Percentiles rank a stretch among this genome's conserved stretches.
These are phyloP conservation scores for Chrysodeixis includens DNA, from an alignment of 2,888 invertebrate species.

Conservation along the genomic window DNA sequence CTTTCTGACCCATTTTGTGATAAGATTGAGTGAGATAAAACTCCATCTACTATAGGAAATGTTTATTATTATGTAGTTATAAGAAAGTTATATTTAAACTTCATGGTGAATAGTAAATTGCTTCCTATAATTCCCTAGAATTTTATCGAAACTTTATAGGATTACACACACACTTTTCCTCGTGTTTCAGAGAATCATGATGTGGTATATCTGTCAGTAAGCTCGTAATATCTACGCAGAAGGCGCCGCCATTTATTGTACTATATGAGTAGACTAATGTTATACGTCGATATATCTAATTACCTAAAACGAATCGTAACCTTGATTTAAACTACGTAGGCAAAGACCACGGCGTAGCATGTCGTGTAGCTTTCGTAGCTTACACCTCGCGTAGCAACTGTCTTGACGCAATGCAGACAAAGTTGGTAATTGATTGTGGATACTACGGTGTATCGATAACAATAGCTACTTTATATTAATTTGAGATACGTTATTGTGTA, in stretches of 20 bases:
- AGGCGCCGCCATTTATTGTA: neutral
- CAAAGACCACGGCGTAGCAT: slow-evolving; percentile 33
- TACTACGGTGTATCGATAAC: neutral
- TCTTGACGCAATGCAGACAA: slow-evolving; percentile 21
- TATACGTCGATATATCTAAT: neutral
- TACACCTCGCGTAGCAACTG: slow-evolving; percentile 21
- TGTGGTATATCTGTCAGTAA: neutral
- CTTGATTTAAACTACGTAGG: slow-evolving; percentile 22
- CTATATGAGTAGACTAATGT: slow-evolving; percentile 3
- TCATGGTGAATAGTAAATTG: neutral
- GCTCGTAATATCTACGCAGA: neutral
- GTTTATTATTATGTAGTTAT: neutral
- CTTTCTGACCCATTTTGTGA: neutral
- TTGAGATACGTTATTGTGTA: slow-evolving; percentile 18
- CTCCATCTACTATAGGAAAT: neutral
- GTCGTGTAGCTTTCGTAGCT: slow-evolving; percentile 49
- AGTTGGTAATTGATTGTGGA: slow-evolving; percentile 10
- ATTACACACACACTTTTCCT: slow-evolving; percentile 1
- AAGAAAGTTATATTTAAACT: neutral
- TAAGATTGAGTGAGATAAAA: neutral
- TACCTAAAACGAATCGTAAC: slow-evolving; percentile 22
- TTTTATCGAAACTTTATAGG: neutral
- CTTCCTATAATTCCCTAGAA: neutral
- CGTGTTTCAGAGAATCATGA: neutral
- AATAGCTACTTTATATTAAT: slow-evolving; percentile 11